A percentile compares a stretch with the other conserved stretches of the same genome.
These are phyloP conservation scores for Enteromius thamalakanensis DNA, from an alignment of 2,797 vertebrate species.

Conservation along the genomic window DNA sequence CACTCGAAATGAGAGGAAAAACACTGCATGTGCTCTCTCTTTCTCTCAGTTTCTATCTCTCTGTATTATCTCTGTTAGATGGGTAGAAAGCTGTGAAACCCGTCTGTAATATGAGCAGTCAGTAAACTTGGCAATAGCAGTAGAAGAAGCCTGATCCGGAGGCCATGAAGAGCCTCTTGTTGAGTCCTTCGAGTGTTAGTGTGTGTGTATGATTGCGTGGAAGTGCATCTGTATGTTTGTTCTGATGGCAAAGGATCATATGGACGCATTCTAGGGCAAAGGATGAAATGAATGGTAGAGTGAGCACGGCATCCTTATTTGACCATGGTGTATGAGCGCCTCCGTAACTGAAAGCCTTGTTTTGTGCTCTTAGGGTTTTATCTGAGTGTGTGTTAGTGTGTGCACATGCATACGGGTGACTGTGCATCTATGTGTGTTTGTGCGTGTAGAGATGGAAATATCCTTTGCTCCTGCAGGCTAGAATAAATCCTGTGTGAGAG, in stretches of 20 bases:
- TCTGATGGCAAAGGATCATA: slow-evolving; percentile 32
- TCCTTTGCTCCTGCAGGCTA: slow-evolving; percentile 74
- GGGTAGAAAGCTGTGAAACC: slow-evolving; percentile 48
- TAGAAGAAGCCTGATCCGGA: slow-evolving; percentile 36
- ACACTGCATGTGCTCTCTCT: slow-evolving; percentile 17
- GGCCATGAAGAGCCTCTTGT: slow-evolving; percentile 46
- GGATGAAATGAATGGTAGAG: slow-evolving; percentile 20
- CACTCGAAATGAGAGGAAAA: slow-evolving; percentile 36
- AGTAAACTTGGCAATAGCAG: slow-evolving; percentile 36
- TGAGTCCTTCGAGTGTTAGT: slow-evolving; percentile 21
- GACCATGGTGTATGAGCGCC: slow-evolving; percentile 16
- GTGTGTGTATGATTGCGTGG: slow-evolving; percentile 29
- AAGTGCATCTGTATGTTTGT: slow-evolving; percentile 34
- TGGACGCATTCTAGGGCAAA: slow-evolving; percentile 20
- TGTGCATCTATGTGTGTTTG: slow-evolving; percentile 51
- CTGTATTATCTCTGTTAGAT: slow-evolving; percentile 42
- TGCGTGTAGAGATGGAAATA: slow-evolving; percentile 70
- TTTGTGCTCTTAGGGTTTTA: slow-evolving; percentile 26
- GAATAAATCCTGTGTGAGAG: slow-evolving; percentile 78
- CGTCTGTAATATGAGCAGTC: slow-evolving; percentile 46
- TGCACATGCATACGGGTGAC: slow-evolving; percentile 5
- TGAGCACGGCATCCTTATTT: slow-evolving; percentile 25
- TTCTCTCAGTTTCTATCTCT: slow-evolving; percentile 48
- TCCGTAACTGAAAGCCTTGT: slow-evolving; percentile 15
- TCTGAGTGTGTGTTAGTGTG: slow-evolving; percentile 13